Evolutionary conservation across 1,140 invertebrate genomes (phyloP).

Genomic region (Cyphomyrmex costatus): DNA sequence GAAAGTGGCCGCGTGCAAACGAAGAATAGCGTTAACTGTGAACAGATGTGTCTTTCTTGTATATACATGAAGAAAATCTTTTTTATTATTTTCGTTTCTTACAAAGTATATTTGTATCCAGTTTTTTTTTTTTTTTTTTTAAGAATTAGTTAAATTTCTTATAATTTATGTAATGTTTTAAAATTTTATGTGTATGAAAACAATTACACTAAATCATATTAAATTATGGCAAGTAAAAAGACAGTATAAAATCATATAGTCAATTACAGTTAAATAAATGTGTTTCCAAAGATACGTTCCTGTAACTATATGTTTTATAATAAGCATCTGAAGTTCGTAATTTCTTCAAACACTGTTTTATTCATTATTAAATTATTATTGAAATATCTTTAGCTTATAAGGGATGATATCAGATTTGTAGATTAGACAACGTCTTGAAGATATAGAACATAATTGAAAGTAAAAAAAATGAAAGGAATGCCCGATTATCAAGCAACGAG

Average conservation of each 20-base stretch:
- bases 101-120: neutral
- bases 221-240: neutral
- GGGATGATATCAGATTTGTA: slow-evolving; percentile 10
- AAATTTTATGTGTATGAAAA: neutral
- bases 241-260: neutral
- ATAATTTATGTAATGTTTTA: neutral
- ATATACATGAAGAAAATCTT: neutral
- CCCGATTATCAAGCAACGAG: slow-evolving; percentile 33
- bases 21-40: slow-evolving; percentile 22
- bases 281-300: neutral
- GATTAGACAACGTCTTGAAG: slow-evolving; percentile 30
- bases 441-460: slow-evolving; percentile 13
- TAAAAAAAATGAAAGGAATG: slow-evolving; percentile 8
- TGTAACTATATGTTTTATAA: neutral
- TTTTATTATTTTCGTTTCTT: neutral
- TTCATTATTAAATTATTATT: neutral
- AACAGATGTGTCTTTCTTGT: slow-evolving; percentile 24
- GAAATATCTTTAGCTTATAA: neutral
- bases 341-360: neutral
- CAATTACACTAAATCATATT: neutral
- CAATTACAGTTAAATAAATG: neutral
- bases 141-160: neutral
- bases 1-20: slow-evolving; percentile 53
- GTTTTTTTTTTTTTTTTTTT: too few species aligned
- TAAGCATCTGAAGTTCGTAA: neutral